Percentiles rank a stretch among this genome's conserved stretches.
Evolutionary conservation across 2,888 invertebrate species (phyloP).

Genomic region (Sarcophaga carnaria): DNA sequence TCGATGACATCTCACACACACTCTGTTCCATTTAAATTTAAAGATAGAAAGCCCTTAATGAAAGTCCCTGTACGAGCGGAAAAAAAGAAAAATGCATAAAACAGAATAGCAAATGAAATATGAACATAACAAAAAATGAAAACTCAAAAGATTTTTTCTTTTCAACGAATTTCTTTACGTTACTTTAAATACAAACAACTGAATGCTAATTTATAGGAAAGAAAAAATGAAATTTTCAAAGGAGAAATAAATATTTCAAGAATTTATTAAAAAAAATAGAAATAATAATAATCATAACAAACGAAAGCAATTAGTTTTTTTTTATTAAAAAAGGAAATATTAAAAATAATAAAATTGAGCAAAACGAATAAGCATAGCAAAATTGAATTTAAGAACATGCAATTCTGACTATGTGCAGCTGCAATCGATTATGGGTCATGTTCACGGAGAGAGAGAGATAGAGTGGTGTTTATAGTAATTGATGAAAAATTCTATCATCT

Average conservation of each 20-base stretch:
- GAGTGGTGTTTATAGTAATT: no score
- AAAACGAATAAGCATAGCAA: not conserved
- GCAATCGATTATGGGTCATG: no score
- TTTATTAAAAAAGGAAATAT: not conserved
- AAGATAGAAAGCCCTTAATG: no score
- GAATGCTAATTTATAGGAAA: conserved; percentile 45
- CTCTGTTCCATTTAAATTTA: no score
- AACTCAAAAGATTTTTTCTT: conserved; percentile 35
- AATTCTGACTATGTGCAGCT: no score
- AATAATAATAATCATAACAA: conserved; percentile 16
- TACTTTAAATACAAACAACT: not conserved
- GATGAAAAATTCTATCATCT: no score
- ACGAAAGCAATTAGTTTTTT: conserved; percentile 59
- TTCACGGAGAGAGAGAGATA: no score
- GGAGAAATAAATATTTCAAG: conserved; percentile 25
- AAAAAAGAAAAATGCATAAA: no score
- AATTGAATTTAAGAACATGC: no score
- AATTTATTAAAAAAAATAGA: no score
- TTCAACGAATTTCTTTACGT: conserved; percentile 13
- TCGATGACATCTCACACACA: no score
- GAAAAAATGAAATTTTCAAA: conserved; percentile 7
- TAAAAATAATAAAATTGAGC: not conserved
- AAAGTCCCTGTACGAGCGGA: no score
- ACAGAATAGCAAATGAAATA: not conserved
- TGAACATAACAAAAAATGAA: conserved; percentile 13